Percentiles rank a stretch among this genome's conserved stretches.
These are phyloP conservation scores for Megaustenia siamemsis DNA, from an alignment of 2,888 invertebrate genomes.

Conservation along the genomic window DNA sequence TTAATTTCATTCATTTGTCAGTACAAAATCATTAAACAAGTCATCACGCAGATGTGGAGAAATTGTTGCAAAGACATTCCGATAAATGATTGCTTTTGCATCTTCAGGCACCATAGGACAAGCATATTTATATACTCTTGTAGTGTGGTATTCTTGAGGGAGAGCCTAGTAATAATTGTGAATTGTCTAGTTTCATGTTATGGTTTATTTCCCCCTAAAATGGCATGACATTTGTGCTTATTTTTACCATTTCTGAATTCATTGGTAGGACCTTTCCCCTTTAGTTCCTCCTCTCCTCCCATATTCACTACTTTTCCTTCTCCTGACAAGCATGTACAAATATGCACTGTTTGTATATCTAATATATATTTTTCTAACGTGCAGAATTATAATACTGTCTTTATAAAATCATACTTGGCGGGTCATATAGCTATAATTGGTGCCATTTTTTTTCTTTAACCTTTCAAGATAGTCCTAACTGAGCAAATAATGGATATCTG, in stretches of 20 bases:
- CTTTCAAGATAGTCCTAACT: background rate
- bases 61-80: slow-evolving; percentile 31
- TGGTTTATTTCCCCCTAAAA: background rate
- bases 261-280: background rate
- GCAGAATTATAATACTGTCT: background rate
- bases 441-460: background rate
- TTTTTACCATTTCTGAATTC: background rate
- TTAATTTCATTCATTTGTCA: background rate
- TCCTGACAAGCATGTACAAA: background rate
- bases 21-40: background rate
- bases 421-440: background rate
- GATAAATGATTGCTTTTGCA: slow-evolving; percentile 19
- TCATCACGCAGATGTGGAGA: background rate
- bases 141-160: background rate
- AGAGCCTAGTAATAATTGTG: no score
- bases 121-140: slow-evolving; percentile 10
- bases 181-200: background rate
- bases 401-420: background rate
- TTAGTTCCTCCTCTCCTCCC: background rate
- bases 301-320: background rate
- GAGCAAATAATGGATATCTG: background rate
- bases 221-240: background rate
- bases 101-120: background rate
- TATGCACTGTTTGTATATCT: background rate
- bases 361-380: background rate